Conservation (phyloP, 2,888 invertebrate genomes). For the Sinohyriopsis cumingii region DNA sequence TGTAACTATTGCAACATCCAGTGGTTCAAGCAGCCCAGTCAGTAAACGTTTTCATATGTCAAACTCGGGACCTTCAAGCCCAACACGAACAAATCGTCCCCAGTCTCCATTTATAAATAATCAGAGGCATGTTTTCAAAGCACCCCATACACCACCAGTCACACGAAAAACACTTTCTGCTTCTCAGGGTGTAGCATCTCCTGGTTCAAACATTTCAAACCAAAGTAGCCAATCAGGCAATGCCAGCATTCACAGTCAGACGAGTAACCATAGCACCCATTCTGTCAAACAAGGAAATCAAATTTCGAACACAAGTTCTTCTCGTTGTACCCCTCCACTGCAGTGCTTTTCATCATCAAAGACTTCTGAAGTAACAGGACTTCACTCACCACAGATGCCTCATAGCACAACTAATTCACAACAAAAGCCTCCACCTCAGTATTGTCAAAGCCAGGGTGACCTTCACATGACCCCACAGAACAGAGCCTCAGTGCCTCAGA, state of each 20-base stretch:
- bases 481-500: no score
- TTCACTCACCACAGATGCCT: conserved; percentile 33
- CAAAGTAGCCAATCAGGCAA: conserved; percentile 34
- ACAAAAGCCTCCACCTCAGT: conserved; percentile 38
- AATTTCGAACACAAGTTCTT: conserved; percentile 14
- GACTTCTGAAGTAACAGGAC: conserved; percentile 19
- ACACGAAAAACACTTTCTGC: conserved; percentile 50
- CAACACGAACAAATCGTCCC: conserved; percentile 33
- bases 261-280: conserved; percentile 40
- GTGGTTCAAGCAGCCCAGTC: conserved; percentile 61
- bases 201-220: conserved; percentile 45
- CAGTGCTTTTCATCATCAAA: conserved; percentile 34
- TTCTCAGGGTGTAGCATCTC: conserved; percentile 53
- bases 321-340: conserved; percentile 12
- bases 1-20: conserved; percentile 56
- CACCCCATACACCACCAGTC: conserved; percentile 59
- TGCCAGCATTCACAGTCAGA: conserved; percentile 15
- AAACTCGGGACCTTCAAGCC: conserved; percentile 56
- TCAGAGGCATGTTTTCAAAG: conserved; percentile 52
- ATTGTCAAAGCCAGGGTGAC: conserved; percentile 35
- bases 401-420: conserved; percentile 41
- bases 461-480: conserved; percentile 3
- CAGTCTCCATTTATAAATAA: conserved; percentile 27
- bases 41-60: conserved; percentile 61
- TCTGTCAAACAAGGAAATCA: conserved; percentile 39